Evolutionary conservation across 2,113 vertebrate species (phyloP).

Genomic region (Saguinus imperator): DNA sequence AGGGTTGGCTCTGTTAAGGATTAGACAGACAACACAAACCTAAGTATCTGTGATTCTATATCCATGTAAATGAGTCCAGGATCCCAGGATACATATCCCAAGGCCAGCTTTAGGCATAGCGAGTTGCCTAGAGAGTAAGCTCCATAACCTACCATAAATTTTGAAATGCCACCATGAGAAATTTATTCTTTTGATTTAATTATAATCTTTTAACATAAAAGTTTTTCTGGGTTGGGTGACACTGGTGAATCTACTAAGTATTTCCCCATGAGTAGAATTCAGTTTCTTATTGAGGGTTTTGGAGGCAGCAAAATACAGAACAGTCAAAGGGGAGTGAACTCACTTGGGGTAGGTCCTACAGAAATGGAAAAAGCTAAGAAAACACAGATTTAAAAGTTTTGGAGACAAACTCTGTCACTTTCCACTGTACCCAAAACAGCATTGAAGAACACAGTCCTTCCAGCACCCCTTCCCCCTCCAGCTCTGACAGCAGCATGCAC

Average conservation of each 20-base stretch:
- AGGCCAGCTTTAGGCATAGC: not conserved
- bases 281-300: not conserved
- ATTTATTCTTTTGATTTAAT: not conserved
- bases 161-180: not conserved
- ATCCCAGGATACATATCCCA: not conserved
- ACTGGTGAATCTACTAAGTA: not conserved
- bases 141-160: not conserved
- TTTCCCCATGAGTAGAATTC: not conserved
- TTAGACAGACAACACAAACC: not conserved
- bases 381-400: not conserved
- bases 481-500: not conserved
- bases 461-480: not conserved
- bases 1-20: not conserved
- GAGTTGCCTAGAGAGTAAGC: not conserved
- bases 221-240: not conserved
- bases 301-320: not conserved
- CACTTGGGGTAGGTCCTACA: not conserved
- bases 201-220: not conserved
- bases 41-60: not conserved
- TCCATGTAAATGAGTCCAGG: not conserved
- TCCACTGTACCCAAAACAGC: not conserved
- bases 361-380: not conserved
- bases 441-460: accelerated
- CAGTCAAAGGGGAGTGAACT: not conserved
- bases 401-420: not conserved